Base-by-base conservation (phyloP, 2,888 invertebrate genomes). In the Rhimphoctona megacephalus region DNA sequence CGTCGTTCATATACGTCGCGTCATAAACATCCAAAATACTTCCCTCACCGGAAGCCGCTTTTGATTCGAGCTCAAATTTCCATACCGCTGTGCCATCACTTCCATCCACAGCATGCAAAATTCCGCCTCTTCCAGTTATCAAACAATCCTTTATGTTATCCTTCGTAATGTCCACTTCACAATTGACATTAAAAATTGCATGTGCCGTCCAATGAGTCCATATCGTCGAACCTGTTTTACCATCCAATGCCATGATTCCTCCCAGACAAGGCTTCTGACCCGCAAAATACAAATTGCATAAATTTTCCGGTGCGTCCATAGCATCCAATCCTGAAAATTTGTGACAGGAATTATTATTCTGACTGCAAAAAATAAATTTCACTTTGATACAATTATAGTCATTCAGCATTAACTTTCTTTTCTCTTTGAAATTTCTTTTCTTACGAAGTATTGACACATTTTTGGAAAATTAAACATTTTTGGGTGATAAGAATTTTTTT, bases 181-280 rank as follows among this genome's bases (percentile, higher is more conserved):
- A 98, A 90, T 97, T 96, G 43, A 98, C 92, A 0, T 96, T 96
- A 93, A 97, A 97, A 25, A 98, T 95, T 88, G 97, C 96, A 89
- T 97, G 97, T 54, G 96, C 95, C 8, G 96, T 95, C 96, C 97
- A 97, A 88, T 96, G 96, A 61, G 96, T 96, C 98, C 98, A 98
- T 19, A 97, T 90, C n/a, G 96, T 95, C 49, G 95, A 94, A 1
- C 98, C 98, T 61, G 95, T 96, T 36, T 91, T 93, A 0, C 98
- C 98, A 93, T 97, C 96, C n/a, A 98, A 92, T 0, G 97, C 97
- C 88, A 97, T 94, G 14, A 97, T 95, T 9, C 98, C 97, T 6
- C 97, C 98, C 87, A 96, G 95, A 92, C 98, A 98, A 0, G 96
- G 96, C 8, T 94, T 92, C 78, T 95, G 95, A 14, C 96, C 96